These are phyloP conservation scores for Poecilus cupreus DNA, from an alignment of 2,888 invertebrate genomes.

Conservation along the genomic window DNA sequence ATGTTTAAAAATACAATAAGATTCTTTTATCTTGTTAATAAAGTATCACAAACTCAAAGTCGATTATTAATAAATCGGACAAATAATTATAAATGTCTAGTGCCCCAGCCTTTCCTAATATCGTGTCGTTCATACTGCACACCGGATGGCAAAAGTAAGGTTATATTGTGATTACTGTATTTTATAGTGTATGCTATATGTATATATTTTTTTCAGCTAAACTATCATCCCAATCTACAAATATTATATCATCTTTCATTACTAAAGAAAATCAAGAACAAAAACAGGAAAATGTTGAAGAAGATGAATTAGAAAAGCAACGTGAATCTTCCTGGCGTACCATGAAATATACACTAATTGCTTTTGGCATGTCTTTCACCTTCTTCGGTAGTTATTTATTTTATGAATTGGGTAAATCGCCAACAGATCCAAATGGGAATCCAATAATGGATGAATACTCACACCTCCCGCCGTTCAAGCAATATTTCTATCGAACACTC, in stretches of 20 bases:
- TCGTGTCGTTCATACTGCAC: conserved; percentile 45
- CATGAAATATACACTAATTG: conserved; percentile 68
- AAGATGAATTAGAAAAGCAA: conserved; percentile 63
- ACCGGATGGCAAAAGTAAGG: conserved; percentile 53
- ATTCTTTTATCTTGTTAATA: conserved; percentile 40
- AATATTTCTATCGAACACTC: conserved; percentile 81
- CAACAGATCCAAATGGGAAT: conserved; percentile 82
- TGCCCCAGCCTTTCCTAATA: conserved; percentile 32
- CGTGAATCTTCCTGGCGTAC: conserved; percentile 69
- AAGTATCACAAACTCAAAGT: conserved; percentile 10
- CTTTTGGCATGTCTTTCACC: conserved; percentile 78
- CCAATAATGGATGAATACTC: conserved; percentile 85
- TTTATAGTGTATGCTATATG: too few relatives aligned
- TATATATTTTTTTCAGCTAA: conserved; percentile 47
- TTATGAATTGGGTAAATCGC: conserved; percentile 85
- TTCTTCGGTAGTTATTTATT: conserved; percentile 78
- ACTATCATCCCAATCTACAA: not conserved
- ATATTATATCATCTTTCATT: conserved; percentile 55
- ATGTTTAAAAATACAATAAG: conserved; percentile 48
- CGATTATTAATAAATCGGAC: conserved; percentile 29
- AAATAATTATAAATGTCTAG: conserved; percentile 1
- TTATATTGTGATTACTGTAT: conserved; percentile 20
- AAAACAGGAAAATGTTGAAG: conserved; percentile 60
- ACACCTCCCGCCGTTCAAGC: conserved; percentile 79
- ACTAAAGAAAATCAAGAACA: conserved; percentile 58